Conservation (phyloP, 2,113 vertebrate species). For the Cariama cristata region DNA sequence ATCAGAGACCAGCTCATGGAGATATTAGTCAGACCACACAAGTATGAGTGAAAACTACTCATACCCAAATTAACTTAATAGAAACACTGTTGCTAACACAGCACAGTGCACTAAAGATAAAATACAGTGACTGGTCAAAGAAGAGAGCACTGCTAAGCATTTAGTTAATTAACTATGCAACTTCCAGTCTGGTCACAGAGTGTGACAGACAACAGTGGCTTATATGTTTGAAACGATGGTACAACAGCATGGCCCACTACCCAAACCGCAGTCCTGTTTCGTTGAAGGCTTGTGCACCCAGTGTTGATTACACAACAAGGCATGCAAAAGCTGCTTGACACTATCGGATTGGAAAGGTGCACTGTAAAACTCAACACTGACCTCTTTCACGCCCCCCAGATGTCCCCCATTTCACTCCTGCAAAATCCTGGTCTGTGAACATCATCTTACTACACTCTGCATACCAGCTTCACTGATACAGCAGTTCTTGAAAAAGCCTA, state of each 20-base stretch:
- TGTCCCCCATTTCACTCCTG: accelerated
- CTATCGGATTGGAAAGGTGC: neutral
- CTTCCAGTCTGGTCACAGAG: neutral
- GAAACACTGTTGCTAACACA: neutral
- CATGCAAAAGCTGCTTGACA: neutral
- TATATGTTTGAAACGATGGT: neutral
- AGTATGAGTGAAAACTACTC: neutral
- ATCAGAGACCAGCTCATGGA: neutral
- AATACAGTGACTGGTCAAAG: neutral
- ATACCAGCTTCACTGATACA: accelerated
- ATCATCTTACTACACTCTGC: neutral
- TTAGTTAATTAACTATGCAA: neutral
- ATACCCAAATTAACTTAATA: slow-evolving; percentile 29
- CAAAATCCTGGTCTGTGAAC: neutral
- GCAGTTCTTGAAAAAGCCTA: neutral
- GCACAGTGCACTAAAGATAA: neutral
- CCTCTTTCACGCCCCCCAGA: accelerated
- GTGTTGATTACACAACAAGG: neutral
- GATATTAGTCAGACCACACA: neutral
- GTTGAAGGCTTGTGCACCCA: neutral
- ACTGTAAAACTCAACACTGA: neutral
- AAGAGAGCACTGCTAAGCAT: neutral
- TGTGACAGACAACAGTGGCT: neutral
- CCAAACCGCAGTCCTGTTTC: neutral
- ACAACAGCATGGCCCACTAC: neutral